Percentiles rank a stretch among this genome's conserved stretches.
Evolutionary conservation across 2,888 invertebrate species (phyloP).

Genomic region (Scotopteryx bipunctaria): DNA sequence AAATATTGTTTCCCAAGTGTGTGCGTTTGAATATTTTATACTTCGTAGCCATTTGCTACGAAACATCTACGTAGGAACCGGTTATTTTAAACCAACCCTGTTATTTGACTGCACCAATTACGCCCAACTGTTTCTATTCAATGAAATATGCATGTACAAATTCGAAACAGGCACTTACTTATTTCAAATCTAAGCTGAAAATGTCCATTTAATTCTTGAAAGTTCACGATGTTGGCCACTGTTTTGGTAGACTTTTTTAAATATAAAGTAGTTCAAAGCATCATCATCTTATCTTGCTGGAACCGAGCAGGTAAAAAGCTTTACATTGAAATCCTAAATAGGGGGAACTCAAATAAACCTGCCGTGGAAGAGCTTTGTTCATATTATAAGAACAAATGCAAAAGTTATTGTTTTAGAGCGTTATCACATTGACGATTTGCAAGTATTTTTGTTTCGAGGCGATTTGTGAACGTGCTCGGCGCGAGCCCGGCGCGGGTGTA

Average conservation of each 20-base stretch:
- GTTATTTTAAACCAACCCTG: constrained; percentile 30
- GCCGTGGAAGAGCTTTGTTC: no score
- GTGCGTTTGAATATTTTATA: constrained; percentile 17
- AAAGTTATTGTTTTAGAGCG: no score
- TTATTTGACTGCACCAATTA: constrained; percentile 38
- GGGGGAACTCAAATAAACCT: no score
- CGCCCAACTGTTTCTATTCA: constrained; percentile 43
- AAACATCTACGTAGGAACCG: not conserved
- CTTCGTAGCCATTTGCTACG: constrained; percentile 23
- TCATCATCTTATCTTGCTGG: constrained; percentile 63
- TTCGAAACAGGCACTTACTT: constrained; percentile 18
- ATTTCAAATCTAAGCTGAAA: not conserved
- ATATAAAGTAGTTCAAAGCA: constrained; percentile 56
- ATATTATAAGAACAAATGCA: no score
- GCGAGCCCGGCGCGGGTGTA: no score
- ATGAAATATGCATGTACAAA: constrained; percentile 40
- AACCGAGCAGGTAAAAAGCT: constrained; percentile 49
- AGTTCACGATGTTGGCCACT: constrained; percentile 43
- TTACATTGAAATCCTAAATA: no score
- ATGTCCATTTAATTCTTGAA: constrained; percentile 2
- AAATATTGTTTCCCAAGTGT: constrained; percentile 11
- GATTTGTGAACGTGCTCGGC: no score
- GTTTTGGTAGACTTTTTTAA: constrained; percentile 58
- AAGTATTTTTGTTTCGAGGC: no score
- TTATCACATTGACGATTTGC: no score